Conservation (phyloP, 2,113 vertebrate genomes). For the Abramis brama region DNA sequence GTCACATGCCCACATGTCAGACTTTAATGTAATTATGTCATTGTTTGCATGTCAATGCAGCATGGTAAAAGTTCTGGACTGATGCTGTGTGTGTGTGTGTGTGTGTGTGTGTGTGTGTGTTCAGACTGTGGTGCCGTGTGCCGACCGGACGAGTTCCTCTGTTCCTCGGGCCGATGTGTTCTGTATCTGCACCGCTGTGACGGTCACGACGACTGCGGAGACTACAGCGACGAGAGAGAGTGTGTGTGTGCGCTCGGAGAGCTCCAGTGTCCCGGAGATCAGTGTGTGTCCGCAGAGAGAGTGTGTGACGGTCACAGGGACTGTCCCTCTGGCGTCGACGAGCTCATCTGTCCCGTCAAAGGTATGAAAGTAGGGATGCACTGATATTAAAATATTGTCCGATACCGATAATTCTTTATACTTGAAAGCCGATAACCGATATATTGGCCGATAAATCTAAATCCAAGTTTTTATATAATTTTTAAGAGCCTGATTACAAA, state of each 20-base stretch:
- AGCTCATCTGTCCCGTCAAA: conserved; percentile 78
- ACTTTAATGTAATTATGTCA: background rate
- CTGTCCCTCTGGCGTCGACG: conserved; percentile 80
- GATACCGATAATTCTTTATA: no score
- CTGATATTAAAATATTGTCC: no score
- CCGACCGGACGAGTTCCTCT: conserved; percentile 78
- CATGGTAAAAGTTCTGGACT: background rate
- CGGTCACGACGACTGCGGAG: conserved; percentile 85
- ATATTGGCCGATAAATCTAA: no score
- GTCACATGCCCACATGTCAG: background rate
- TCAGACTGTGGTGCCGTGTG: conserved; percentile 84
- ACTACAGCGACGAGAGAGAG: conserved; percentile 83
- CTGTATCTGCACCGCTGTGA: conserved; percentile 81
- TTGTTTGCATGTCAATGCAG: background rate
- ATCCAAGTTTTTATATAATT: no score
- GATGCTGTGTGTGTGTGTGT: no score
- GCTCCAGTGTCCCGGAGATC: conserved; percentile 79
- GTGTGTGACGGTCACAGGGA: conserved; percentile 82
- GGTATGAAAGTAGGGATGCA: conserved; percentile 66
- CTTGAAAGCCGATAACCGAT: no score
- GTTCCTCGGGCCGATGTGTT: conserved; percentile 79
- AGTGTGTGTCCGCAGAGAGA: conserved; percentile 72
- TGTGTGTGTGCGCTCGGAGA: conserved; percentile 76
- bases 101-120: no score
- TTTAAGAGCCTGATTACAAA: no score